These are phyloP conservation scores for Achatina immaculata DNA, from an alignment of 1,140 invertebrate genomes.

Conservation along the genomic window DNA sequence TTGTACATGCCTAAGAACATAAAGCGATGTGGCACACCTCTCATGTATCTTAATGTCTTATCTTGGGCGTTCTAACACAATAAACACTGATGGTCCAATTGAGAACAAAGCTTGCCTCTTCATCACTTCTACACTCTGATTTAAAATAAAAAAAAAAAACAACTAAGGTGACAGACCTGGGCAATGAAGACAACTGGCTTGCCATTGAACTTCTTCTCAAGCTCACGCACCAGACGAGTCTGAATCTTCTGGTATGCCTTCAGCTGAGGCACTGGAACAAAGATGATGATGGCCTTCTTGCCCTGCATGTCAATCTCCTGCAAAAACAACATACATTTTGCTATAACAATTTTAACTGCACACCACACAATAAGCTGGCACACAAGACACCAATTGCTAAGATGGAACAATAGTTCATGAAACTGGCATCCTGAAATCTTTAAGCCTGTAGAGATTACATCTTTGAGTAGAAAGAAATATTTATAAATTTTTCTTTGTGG, in stretches of 20 bases:
- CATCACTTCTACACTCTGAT: background rate
- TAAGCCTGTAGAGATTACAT: too few relatives aligned
- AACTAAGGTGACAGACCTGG: slow-evolving; percentile 65
- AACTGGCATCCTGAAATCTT: too few relatives aligned
- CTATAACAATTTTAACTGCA: background rate
- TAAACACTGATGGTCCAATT: too few relatives aligned
- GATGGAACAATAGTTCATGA: too few relatives aligned
- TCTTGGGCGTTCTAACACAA: too few relatives aligned
- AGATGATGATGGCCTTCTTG: slow-evolving; percentile 89
- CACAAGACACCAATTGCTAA: too few relatives aligned
- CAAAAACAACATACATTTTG: slow-evolving; percentile 40
- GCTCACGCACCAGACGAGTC: slow-evolving; percentile 92
- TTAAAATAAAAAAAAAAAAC: background rate
- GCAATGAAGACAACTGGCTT: slow-evolving; percentile 99
- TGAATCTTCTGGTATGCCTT: slow-evolving; percentile 98
- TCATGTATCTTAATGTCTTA: too few relatives aligned
- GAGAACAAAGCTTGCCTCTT: background rate
- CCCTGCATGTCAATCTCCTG: slow-evolving; percentile 71
- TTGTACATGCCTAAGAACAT: too few relatives aligned
- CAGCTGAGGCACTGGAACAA: slow-evolving; percentile 97
- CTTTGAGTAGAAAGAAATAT: too few relatives aligned
- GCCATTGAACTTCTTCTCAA: slow-evolving; percentile 99
- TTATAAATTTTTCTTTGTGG: too few relatives aligned
- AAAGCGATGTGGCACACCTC: too few relatives aligned
- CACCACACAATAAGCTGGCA: too few relatives aligned